These are phyloP conservation scores for Petroica traversi DNA, from an alignment of 2,113 vertebrate genomes.

Conservation along the genomic window DNA sequence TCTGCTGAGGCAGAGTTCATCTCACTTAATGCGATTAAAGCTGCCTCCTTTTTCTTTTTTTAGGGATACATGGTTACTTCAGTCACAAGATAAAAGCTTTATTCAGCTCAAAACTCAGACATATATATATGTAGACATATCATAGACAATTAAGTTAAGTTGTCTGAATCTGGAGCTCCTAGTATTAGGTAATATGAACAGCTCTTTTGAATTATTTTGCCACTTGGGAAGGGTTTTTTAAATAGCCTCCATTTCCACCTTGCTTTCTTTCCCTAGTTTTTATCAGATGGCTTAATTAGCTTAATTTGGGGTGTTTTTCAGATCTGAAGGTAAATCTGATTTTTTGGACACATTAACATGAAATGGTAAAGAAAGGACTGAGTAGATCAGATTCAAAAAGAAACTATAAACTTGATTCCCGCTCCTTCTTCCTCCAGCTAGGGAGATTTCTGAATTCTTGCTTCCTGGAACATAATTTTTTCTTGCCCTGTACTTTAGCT, in stretches of 20 bases:
- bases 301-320: neutral
- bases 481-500: neutral
- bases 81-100: neutral
- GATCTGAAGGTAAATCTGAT: neutral
- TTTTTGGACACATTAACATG: neutral
- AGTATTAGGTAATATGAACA: neutral
- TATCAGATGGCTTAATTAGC: neutral
- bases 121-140: neutral
- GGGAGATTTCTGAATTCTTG: neutral
- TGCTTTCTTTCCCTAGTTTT: neutral
- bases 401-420: neutral
- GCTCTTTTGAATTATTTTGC: neutral
- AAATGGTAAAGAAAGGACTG: neutral
- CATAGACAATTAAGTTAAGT: neutral
- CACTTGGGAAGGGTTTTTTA: neutral
- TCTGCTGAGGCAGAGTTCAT: neutral
- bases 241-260: neutral
- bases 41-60: neutral
- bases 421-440: neutral
- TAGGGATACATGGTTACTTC: neutral
- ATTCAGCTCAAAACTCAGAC: neutral
- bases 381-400: slow-evolving; percentile 3
- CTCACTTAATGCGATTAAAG: neutral
- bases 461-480: neutral
- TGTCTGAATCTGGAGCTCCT: neutral